Base-by-base conservation (phyloP, 2,888 invertebrate species). In the Gasteruption jaculator region DNA sequence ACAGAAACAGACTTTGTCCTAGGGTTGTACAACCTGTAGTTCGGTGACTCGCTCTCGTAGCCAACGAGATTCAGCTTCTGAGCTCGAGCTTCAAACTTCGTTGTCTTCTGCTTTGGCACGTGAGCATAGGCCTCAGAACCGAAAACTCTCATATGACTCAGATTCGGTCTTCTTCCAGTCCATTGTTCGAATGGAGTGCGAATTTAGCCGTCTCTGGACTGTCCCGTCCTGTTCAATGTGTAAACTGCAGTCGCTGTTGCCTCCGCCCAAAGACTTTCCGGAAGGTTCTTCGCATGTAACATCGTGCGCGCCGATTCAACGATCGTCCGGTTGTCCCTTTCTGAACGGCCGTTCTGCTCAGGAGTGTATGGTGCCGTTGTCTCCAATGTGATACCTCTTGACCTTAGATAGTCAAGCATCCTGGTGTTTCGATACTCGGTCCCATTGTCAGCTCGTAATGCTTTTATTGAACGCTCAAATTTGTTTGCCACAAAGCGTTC, bases 231-330 rank as follows among this genome's bases (percentile, higher is more conserved):
- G 39, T 70, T 69, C 6, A 60, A 37, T 4, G 64, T 14, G 41
- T 65, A 65, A 4, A 54, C 57, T 7, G 63, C 60, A 12, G 61
- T 61, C 16, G 51, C 53, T 3, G 62, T 58, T 11, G 63, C 68
- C 46, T 71, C 65, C 8, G 59, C 61, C 66, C 67, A 71, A 26
- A 64, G 16, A 1, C 5, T 26, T 6, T 18, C 18, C 7, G 49
- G 46, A 15, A 66, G 20, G 20, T 56, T 43, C 18, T 52, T 50
- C 10, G 53, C 43, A 12, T 49, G 45, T n/a, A 70, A 19, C 59
- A 67, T 61, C 4, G 62, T 42, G 30, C 58, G 45, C 6, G 65
- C 61, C 38, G 48, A 45, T 43, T 67, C 66, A 10, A 63, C 51
- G 12, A 65, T 50, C 10, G 63, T 63, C 16, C 64, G 33, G 24